A percentile compares a stretch with the other conserved stretches of the same genome.
These are phyloP conservation scores for Spongia lamella DNA, from an alignment of 37 sponge, comb jelly and placozoan species.

Conservation along the genomic window DNA sequence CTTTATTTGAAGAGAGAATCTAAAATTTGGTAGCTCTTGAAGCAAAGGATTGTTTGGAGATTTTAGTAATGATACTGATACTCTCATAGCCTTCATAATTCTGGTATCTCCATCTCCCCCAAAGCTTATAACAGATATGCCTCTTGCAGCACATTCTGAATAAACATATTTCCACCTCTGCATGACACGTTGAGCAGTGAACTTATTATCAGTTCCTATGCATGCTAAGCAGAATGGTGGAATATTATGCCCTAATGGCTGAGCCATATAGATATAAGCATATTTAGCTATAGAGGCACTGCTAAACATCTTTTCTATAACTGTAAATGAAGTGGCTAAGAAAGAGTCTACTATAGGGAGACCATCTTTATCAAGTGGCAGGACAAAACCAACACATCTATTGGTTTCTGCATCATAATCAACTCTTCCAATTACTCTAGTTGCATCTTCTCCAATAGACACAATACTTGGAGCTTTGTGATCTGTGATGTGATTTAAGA, in stretches of 20 bases:
- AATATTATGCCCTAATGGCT: constrained; percentile 8
- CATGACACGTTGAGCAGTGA: constrained; percentile 11
- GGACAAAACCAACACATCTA: constrained; percentile 25
- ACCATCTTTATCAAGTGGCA: constrained; percentile 21
- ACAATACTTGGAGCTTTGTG: constrained; percentile 1
- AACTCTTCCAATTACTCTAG: constrained; percentile 15
- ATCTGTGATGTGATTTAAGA: constrained; percentile 1
- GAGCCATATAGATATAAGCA: constrained; percentile 36
- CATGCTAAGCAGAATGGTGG: constrained; percentile 30
- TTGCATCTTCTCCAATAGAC: constrained; percentile 39
- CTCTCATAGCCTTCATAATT: constrained; percentile 26
- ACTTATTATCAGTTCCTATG: too few relatives aligned
- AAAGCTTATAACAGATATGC: constrained; percentile 19
- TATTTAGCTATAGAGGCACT: constrained; percentile 14
- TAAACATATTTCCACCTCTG: constrained; percentile 18
- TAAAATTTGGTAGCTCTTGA: background rate
- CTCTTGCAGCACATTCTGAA: constrained; percentile 7
- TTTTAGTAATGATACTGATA: background rate
- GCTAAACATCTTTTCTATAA: constrained; percentile 5
- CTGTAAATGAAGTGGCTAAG: constrained; percentile 8
- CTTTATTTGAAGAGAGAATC: background rate
- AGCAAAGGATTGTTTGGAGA: background rate
- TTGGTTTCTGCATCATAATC: constrained; percentile 23
- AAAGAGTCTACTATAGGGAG: constrained; percentile 6
- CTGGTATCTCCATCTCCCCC: constrained; percentile 38